Conservation (phyloP, 2,113 vertebrate species). For the Anhinga rufa region DNA sequence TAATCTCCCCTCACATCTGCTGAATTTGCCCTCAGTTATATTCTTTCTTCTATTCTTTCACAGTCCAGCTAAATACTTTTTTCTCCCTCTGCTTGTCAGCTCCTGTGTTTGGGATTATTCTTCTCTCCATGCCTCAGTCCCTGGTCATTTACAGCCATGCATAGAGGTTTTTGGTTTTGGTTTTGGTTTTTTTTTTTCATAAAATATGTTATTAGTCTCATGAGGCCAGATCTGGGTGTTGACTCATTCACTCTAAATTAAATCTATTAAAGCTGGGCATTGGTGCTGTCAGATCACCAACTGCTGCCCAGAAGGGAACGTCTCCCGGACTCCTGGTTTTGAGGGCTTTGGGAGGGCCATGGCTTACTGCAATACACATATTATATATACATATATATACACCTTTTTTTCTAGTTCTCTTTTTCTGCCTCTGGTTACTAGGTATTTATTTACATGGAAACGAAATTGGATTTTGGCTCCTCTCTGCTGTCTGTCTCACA, state of each 20-base stretch:
- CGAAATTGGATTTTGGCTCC: not conserved
- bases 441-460: not conserved
- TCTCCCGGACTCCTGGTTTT: not conserved
- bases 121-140: not conserved
- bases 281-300: not conserved
- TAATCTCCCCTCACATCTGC: not conserved
- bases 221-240: not conserved
- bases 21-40: not conserved
- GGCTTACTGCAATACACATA: not conserved
- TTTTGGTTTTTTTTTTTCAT: not conserved
- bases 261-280: not conserved
- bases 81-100: not conserved
- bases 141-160: not conserved
- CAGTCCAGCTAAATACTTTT: not conserved
- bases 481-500: not conserved
- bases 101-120: not conserved
- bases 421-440: not conserved
- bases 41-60: not conserved
- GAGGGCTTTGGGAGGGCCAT: not conserved
- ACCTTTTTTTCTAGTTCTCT: not conserved
- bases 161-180: not conserved
- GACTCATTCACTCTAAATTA: not conserved
- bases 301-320: not conserved
- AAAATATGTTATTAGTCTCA: not conserved
- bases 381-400: too few species aligned